A percentile compares a stretch with the other conserved stretches of the same genome.
phyloP scores from a whole-genome alignment of 2,888 invertebrate species.

The Ophraella communa region DNA sequence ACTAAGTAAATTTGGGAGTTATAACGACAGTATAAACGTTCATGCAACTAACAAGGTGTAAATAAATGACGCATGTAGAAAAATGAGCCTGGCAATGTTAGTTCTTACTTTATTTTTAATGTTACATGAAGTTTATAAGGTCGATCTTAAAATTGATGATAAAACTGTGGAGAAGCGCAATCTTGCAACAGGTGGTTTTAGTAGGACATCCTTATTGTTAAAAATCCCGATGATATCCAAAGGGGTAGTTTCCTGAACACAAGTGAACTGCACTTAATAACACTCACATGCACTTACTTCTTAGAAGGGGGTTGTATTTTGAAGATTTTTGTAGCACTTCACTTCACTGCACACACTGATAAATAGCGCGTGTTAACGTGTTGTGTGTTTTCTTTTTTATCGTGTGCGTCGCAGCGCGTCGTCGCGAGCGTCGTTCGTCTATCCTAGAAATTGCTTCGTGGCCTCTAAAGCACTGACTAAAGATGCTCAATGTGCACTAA shows the following conservation, averaged over 20 bases:
- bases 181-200: constrained; percentile 1
- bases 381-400: constrained; percentile 46
- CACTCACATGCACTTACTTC: constrained; percentile 54
- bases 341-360: constrained; percentile 53
- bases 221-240: constrained; percentile 14
- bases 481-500: constrained; percentile 55
- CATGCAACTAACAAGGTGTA: neutral
- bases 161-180: neutral
- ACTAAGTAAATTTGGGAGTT: neutral
- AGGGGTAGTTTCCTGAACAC: constrained; percentile 19
- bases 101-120: neutral
- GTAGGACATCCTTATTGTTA: constrained; percentile 22
- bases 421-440: constrained; percentile 58
- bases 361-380: constrained; percentile 46
- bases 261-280: constrained; percentile 34
- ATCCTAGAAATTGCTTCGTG: constrained; percentile 59
- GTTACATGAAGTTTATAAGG: constrained; percentile 2
- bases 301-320: constrained; percentile 48
- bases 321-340: constrained; percentile 50
- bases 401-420: constrained; percentile 53
- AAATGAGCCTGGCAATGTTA: neutral
- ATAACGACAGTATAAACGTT: neutral
- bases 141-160: neutral
- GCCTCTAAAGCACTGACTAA: constrained; percentile 61
- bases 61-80: too few relatives aligned